Evolutionary conservation across 2,888 invertebrate species (phyloP).

Genomic region (Noctua pronuba): DNA sequence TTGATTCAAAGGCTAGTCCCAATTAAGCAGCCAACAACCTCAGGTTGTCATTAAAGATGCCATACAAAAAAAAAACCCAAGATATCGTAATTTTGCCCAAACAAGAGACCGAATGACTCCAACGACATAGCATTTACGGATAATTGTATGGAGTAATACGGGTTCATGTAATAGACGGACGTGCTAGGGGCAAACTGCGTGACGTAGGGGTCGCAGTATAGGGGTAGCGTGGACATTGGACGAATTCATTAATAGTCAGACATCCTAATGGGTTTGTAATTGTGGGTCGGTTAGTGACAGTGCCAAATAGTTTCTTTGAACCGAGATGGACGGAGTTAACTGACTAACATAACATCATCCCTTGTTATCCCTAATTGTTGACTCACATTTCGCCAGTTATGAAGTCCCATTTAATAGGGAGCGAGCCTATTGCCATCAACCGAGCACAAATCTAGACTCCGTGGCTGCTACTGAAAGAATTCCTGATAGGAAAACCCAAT

Average conservation of each 20-base stretch:
- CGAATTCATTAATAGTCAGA: conserved; percentile 45
- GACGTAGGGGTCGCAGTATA: conserved; percentile 30
- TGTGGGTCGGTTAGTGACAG: neutral
- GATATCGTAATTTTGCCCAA: neutral
- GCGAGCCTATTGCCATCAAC: too few species aligned
- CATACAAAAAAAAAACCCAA: neutral
- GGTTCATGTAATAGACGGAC: conserved; percentile 14
- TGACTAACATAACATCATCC: too few species aligned
- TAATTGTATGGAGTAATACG: conserved; percentile 31
- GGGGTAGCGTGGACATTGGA: conserved; percentile 52
- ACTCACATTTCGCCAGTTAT: too few species aligned
- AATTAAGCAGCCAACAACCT: neutral
- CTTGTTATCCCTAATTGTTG: too few species aligned
- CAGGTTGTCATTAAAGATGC: neutral
- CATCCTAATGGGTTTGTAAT: conserved; percentile 10
- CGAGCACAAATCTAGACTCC: too few species aligned
- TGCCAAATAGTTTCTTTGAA: conserved; percentile 9
- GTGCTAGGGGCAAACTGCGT: conserved; percentile 25
- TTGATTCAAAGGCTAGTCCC: neutral
- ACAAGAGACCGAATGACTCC: conserved; percentile 14
- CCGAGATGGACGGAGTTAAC: neutral
- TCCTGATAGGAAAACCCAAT: too few species aligned
- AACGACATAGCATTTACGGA: conserved; percentile 1
- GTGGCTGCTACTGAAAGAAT: too few species aligned
- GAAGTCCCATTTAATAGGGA: too few species aligned